Evolutionary conservation across 2,888 invertebrate species (phyloP).

Genomic region (Hermodice carunculata): DNA sequence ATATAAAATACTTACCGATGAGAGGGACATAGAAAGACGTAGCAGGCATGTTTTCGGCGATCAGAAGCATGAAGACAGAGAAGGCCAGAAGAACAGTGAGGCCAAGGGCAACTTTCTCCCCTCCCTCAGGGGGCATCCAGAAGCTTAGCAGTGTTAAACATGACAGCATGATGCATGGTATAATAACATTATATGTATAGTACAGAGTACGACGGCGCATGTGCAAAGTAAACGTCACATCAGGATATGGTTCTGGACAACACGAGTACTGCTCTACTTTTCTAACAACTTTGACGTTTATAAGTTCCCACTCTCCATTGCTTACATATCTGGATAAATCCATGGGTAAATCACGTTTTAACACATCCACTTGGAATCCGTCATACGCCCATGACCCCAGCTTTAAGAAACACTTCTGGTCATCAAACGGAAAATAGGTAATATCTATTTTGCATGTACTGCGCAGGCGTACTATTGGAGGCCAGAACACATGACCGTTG

Average conservation of each 20-base stretch:
- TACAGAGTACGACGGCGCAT: conserved; percentile 72
- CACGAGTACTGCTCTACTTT: conserved; percentile 63
- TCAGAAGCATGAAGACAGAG: conserved; percentile 74
- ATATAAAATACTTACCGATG: conserved; percentile 68
- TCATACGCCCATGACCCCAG: conserved; percentile 64
- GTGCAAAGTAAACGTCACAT: conserved; percentile 72
- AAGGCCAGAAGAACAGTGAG: conserved; percentile 75
- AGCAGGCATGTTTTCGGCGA: conserved; percentile 75
- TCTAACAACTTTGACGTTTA: conserved; percentile 53
- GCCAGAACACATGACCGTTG: conserved; percentile 74
- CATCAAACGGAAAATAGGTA: conserved; percentile 75
- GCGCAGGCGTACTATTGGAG: conserved; percentile 73
- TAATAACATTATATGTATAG: conserved; percentile 73
- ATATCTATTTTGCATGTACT: conserved; percentile 73
- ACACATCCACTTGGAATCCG: conserved; percentile 55
- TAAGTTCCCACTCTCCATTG: conserved; percentile 65
- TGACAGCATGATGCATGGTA: conserved; percentile 75
- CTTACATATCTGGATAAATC: conserved; percentile 63
- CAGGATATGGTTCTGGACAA: conserved; percentile 65
- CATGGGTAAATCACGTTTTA: conserved; percentile 52
- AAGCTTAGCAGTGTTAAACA: conserved; percentile 74
- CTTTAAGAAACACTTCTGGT: conserved; percentile 67
- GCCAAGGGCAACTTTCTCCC: conserved; percentile 74
- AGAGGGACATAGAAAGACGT: conserved; percentile 74
- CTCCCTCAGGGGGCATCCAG: conserved; percentile 73